phyloP scores from a whole-genome alignment of 2,888 invertebrate genomes.

The Amphipoea oculea region DNA sequence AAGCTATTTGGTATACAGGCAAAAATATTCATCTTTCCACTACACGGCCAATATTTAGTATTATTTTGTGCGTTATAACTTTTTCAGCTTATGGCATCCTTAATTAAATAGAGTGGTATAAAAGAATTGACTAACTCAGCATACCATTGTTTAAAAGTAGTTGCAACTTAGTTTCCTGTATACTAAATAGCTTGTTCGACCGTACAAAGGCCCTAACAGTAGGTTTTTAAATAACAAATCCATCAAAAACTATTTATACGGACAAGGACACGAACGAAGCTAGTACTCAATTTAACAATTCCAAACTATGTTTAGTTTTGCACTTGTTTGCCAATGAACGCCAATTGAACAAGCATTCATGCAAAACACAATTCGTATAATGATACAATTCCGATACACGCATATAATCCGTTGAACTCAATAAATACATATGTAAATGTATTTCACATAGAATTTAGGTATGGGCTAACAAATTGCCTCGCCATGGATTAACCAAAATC shows the following conservation, averaged over 20 bases:
- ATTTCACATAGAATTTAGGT: slow-evolving; percentile 36
- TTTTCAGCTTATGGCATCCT: too few relatives aligned
- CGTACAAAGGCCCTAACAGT: not conserved
- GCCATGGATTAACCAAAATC: slow-evolving; percentile 71
- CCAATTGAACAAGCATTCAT: slow-evolving; percentile 16
- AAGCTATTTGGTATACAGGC: too few relatives aligned
- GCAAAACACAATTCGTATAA: slow-evolving; percentile 34
- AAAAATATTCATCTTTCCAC: too few relatives aligned
- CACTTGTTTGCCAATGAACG: slow-evolving; percentile 4
- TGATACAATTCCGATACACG: slow-evolving; percentile 20
- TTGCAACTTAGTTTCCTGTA: too few relatives aligned
- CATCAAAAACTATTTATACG: not conserved
- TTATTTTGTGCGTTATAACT: too few relatives aligned
- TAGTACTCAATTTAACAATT: not conserved
- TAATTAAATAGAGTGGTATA: too few relatives aligned
- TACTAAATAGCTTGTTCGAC: too few relatives aligned
- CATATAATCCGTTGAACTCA: slow-evolving; percentile 43
- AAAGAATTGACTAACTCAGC: too few relatives aligned
- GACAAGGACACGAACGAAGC: not conserved
- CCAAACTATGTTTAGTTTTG: not conserved
- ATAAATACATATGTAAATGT: slow-evolving; percentile 22
- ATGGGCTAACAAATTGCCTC: slow-evolving; percentile 62
- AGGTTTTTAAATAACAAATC: not conserved
- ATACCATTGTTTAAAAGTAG: too few relatives aligned
- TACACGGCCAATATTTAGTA: too few relatives aligned